phyloP scores from a whole-genome alignment of 2,113 vertebrate species.

The Tragelaphus scriptus region DNA sequence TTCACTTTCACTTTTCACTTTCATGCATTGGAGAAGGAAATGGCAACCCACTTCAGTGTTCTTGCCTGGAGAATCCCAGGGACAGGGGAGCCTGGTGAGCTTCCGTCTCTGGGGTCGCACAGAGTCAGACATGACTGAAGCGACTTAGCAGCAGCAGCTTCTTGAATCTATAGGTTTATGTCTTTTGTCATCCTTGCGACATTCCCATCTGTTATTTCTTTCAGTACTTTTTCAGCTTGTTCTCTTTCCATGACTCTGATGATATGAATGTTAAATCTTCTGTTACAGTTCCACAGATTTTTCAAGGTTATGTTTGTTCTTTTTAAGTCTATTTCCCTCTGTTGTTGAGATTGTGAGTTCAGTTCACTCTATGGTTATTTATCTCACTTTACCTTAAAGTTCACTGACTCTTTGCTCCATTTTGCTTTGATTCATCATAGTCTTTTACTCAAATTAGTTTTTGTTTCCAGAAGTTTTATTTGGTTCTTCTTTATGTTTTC shows the following conservation, averaged over 20 bases:
- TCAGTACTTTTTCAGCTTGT: background rate
- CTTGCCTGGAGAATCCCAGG: too few relatives aligned
- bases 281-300: background rate
- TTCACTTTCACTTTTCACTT: too few relatives aligned
- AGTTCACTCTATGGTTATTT: background rate
- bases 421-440: background rate
- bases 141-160: background rate
- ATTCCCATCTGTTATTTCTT: background rate
- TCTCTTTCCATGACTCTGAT: background rate
- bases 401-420: background rate
- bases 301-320: background rate
- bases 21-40: too few relatives aligned
- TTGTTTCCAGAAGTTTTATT: background rate
- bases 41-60: too few relatives aligned
- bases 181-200: background rate
- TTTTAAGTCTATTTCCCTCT: background rate
- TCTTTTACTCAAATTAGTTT: background rate
- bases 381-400: background rate
- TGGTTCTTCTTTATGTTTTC: background rate
- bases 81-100: too few relatives aligned
- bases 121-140: too few relatives aligned
- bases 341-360: background rate
- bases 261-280: background rate
- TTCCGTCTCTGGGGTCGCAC: too few relatives aligned
- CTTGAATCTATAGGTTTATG: background rate